Evolutionary conservation across 2,888 invertebrate species (phyloP).

Genomic region (Eubasilissa splendida): DNA sequence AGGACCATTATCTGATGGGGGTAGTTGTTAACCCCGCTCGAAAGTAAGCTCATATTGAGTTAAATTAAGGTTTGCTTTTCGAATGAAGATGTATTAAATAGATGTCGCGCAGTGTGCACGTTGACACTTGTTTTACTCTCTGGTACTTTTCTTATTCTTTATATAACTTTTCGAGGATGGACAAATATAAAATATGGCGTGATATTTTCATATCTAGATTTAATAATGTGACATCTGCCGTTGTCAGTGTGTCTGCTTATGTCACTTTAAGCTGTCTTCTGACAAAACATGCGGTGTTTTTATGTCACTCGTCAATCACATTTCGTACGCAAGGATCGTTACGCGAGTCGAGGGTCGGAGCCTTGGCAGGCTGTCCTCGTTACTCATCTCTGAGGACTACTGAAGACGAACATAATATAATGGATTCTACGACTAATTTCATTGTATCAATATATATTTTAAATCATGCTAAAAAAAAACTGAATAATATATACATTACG

Average conservation of each 20-base stretch:
- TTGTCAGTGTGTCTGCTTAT: neutral
- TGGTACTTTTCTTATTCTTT: neutral
- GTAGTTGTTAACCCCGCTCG: too few relatives aligned
- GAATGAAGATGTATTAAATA: too few relatives aligned
- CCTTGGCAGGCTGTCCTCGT: neutral
- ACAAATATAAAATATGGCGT: constrained; percentile 11
- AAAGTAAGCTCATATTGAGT: too few relatives aligned
- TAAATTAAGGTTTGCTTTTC: too few relatives aligned
- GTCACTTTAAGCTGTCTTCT: neutral
- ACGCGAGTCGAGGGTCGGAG: neutral
- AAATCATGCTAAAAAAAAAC: too few relatives aligned
- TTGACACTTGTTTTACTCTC: neutral
- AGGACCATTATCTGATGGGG: too few relatives aligned
- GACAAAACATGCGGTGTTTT: constrained; percentile 10
- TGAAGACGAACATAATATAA: too few relatives aligned
- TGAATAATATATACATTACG: too few relatives aligned
- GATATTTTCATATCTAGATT: constrained; percentile 20
- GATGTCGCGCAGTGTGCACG: too few relatives aligned
- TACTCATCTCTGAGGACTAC: neutral
- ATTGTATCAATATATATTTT: too few relatives aligned
- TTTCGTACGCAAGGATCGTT: constrained; percentile 4
- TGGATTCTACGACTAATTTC: too few relatives aligned
- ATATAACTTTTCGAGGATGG: neutral
- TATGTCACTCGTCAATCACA: constrained; percentile 23
- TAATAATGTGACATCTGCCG: constrained; percentile 16